These are phyloP conservation scores for Leucosticte australis DNA, from an alignment of 2,113 vertebrate genomes.

Conservation along the genomic window DNA sequence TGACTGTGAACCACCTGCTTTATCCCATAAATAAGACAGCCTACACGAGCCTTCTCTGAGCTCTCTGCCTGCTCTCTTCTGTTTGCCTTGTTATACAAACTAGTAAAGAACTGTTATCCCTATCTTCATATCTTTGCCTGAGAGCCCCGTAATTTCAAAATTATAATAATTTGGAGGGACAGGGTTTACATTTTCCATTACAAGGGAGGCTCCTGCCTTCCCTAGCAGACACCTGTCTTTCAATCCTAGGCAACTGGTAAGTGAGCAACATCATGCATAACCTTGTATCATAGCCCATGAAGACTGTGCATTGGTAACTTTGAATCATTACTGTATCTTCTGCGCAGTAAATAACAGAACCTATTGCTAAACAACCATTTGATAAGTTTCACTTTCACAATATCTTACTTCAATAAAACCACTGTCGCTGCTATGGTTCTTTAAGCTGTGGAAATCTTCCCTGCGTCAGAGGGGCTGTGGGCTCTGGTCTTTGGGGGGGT, in stretches of 20 bases:
- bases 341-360: not conserved
- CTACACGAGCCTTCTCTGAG: not conserved
- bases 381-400: not conserved
- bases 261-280: accelerated
- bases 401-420: not conserved
- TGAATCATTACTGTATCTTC: not conserved
- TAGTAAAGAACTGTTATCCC: not conserved
- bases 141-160: not conserved
- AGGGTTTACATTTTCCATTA: not conserved
- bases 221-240: not conserved
- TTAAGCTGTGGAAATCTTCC: not conserved
- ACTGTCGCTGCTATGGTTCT: not conserved
- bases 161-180: not conserved
- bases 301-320: not conserved
- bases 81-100: not conserved
- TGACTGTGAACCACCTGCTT: not conserved
- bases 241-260: not conserved
- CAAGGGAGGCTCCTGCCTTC: not conserved
- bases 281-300: not conserved
- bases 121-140: not conserved
- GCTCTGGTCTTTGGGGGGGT: too few species aligned
- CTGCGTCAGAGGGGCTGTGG: accelerated
- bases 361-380: not conserved
- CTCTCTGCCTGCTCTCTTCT: not conserved
- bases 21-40: not conserved